Percentiles rank a stretch among this genome's conserved stretches.
Evolutionary conservation across 2,888 invertebrate genomes (phyloP).

Genomic region (Phymatocera aterrima): DNA sequence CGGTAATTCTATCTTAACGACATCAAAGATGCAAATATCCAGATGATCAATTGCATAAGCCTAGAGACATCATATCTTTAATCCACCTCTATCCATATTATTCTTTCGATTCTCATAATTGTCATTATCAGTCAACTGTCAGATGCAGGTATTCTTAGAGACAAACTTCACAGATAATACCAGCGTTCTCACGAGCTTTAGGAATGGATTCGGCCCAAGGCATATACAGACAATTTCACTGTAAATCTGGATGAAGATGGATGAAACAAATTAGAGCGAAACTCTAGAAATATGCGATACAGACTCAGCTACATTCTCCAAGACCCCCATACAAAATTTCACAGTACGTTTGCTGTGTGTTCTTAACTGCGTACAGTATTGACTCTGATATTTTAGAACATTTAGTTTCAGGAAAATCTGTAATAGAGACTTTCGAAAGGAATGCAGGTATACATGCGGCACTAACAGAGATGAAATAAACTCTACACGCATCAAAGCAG

Average conservation of each 20-base stretch:
- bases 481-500: no score
- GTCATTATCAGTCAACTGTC: not conserved
- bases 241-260: not conserved
- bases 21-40: not conserved
- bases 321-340: not conserved
- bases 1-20: not conserved
- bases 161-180: not conserved
- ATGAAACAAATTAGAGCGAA: not conserved
- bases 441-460: no score
- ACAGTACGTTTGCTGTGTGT: not conserved
- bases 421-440: no score
- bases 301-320: not conserved
- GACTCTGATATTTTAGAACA: not conserved
- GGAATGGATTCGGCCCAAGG: no score
- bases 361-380: not conserved
- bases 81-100: not conserved
- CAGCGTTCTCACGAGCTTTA: no score
- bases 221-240: not conserved
- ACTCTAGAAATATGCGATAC: not conserved
- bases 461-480: no score
- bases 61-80: not conserved
- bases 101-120: not conserved
- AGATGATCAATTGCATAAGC: conserved; percentile 33
- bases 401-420: not conserved
- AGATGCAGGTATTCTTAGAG: not conserved